Base-by-base conservation (phyloP, 2,888 invertebrate genomes). In the Tenthredo distinguenda region DNA sequence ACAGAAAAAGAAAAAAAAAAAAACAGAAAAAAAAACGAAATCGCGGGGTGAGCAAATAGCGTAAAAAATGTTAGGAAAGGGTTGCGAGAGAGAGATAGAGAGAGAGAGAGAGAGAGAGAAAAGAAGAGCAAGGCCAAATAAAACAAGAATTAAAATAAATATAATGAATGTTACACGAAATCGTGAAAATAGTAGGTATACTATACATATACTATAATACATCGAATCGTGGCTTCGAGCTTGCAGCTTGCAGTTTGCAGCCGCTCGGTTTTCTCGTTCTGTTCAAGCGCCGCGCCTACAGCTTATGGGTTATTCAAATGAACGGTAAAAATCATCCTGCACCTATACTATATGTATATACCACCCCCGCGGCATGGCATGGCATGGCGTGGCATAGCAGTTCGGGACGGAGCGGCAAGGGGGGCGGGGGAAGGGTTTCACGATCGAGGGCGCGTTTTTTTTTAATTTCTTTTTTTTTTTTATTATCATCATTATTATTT, bases 251-350 rank as follows among this genome's bases (percentile, higher is more conserved):
- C 26, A 26, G 47, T 47, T 47, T 3, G 15, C 47, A 47, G 12
- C 26, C 62, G 62, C 2, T 9, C 62, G 26, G 21, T 62, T 71
- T 71, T 71, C n/a, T 71, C 37, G 34, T 18, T 71, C 37, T n/a
- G 71, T 71, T 31, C 71, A 37, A 21, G 37, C 26, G n/a, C 71
- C 37, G 18, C 34, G n/a, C 76, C 76, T 12, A 18, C 88, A 87
- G 90, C 91, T 91, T 90, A 90, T 89, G 90, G 91, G 90, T 91
- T 92, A 92, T 93, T 92, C 91, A 91, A 93, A 92, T 91, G 91
- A 93, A 92, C 91, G 91, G 90, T 90, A 90, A 92, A 93, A 93
- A 92, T 92, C 92, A 90, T 92, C 89, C 90, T 26, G 76, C 76
- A 26, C 10, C 15, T 76, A 43, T 10, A 26, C 26, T 43, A 21